Base-by-base conservation (phyloP, 2,888 invertebrate species). In the Nomada lathburiana region DNA sequence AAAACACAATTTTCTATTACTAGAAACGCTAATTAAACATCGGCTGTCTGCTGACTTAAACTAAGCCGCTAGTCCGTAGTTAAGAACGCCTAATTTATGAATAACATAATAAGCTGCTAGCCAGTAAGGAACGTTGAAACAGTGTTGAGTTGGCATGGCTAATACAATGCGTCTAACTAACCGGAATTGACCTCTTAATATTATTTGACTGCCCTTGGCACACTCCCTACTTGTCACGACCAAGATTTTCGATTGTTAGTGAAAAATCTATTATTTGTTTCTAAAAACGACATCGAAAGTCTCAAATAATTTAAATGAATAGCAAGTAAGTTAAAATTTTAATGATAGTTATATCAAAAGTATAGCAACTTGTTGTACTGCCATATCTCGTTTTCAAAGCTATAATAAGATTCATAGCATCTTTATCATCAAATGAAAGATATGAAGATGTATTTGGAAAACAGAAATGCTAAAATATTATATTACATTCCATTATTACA, bases 171-270 rank as follows among this genome's bases (percentile, higher is more conserved):
- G 60, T 73, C 50, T 62, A 55, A 55, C 52, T 73, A 76, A 77
- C 84, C 84, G 86, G 82, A 86, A 86, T 74, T 76, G 67, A 76
- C 76, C 76, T 80, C 78, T 86, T 84, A 86, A 80, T 70, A 69
- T 76, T 69, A 72, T 81, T 72, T 71, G 76, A 1, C 76, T 65
- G 76, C 63, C 79, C 82, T 82, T 86, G 84, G 65, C 84, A 84
- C 63, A 81, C 68, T 78, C 78, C 70, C 67, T 70, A 62, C 50
- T 52, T 57, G 57, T 44, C 60, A 18, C 50, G n/a, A 77, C 59
- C 52, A 72, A 69, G 26, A 53, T 29, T 62, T 76, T 69, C 64
- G 59, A 67, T 59, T 55, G 53, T 55, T 20, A 52, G 52, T 59
- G 47, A 60, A 36, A 52, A 52, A 59, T 53, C 9, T 53, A 42